phyloP scores from a whole-genome alignment of 1,140 invertebrate species.

The Euura lappo region DNA sequence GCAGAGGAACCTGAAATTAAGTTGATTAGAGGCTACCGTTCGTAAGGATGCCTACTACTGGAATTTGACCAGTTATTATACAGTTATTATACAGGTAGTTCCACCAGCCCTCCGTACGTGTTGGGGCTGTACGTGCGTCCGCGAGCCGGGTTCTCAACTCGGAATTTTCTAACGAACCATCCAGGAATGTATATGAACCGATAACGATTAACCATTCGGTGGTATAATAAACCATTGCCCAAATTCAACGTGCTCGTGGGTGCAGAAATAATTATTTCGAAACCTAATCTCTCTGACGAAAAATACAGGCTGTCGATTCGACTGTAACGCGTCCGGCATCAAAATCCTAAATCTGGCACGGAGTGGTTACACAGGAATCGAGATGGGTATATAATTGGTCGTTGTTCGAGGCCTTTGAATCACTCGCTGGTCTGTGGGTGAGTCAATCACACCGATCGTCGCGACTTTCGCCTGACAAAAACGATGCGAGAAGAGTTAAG shows the following conservation, averaged over 20 bases:
- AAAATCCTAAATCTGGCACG: too few species aligned
- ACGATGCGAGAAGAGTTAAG: not conserved
- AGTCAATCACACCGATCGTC: not conserved
- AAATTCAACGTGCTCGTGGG: too few species aligned
- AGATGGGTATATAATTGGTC: not conserved
- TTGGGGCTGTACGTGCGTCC: conserved; percentile 30
- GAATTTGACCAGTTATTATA: conserved; percentile 62
- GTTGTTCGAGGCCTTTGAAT: not conserved
- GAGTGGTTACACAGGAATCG: not conserved
- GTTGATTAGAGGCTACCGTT: conserved; percentile 63
- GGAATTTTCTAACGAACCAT: not conserved
- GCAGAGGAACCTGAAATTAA: conserved; percentile 57
- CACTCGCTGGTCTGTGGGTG: not conserved
- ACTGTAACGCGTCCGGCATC: too few species aligned
- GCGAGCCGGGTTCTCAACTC: conserved; percentile 33
- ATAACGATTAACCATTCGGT: not conserved
- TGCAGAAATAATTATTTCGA: too few species aligned
- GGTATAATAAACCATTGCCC: not conserved
- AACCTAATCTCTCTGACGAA: too few species aligned
- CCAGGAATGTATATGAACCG: not conserved
- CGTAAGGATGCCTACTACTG: conserved; percentile 59
- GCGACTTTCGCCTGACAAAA: too few species aligned
- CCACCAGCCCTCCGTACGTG: conserved; percentile 16
- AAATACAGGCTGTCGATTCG: too few species aligned
- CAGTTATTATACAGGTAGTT: conserved; percentile 33